Evolutionary conservation across 2,888 invertebrate genomes (phyloP).

Genomic region (Pachycephus smyrnensis): DNA sequence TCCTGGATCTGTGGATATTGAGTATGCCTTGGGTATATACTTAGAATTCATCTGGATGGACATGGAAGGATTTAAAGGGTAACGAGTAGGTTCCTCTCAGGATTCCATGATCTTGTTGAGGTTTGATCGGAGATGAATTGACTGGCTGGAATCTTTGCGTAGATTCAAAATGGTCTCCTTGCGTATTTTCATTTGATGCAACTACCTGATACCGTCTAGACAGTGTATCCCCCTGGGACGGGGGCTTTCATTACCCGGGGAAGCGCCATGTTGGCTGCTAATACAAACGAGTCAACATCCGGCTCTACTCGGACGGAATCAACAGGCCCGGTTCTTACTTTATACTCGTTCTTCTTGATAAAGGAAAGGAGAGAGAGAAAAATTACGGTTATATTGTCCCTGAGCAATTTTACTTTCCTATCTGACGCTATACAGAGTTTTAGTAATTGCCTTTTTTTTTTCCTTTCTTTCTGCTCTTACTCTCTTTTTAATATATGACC

Average conservation of each 20-base stretch:
- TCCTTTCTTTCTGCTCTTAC: neutral
- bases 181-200: neutral
- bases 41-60: neutral
- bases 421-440: neutral
- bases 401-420: neutral
- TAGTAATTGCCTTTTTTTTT: neutral
- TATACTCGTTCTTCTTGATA: constrained; percentile 7
- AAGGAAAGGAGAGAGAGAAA: constrained; percentile 1
- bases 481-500: neutral
- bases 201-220: neutral
- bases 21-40: neutral
- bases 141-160: neutral
- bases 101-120: neutral
- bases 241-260: constrained; percentile 14
- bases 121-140: neutral
- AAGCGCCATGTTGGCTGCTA: constrained; percentile 18
- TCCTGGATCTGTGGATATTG: neutral
- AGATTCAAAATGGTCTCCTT: neutral
- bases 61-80: neutral
- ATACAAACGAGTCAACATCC: constrained; percentile 27
- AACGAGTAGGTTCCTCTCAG: neutral
- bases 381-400: neutral
- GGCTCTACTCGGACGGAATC: constrained; percentile 18
- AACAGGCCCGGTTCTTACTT: constrained; percentile 1
- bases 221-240: neutral